A percentile compares a stretch with the other conserved stretches of the same genome.
phyloP scores from a whole-genome alignment of 2,113 vertebrate genomes.

The Mugil cephalus region DNA sequence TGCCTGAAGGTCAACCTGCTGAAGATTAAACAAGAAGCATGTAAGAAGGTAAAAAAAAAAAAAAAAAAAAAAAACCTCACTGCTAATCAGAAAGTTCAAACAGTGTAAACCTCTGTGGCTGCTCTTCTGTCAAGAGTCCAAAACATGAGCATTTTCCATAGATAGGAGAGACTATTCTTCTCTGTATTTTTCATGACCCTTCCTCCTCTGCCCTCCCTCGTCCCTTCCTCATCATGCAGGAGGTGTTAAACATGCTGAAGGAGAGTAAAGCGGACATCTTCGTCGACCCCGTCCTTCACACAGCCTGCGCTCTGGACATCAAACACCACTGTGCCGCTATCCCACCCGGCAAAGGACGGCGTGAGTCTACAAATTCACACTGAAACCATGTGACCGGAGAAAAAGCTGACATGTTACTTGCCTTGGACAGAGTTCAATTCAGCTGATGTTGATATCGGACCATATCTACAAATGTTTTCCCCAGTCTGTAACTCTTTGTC shows the following conservation, averaged over 20 bases:
- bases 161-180: background rate
- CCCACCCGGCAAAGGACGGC: slow-evolving; percentile 92
- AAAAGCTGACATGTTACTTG: no score
- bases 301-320: slow-evolving; percentile 96
- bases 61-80: no score
- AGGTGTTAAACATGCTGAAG: slow-evolving; percentile 97
- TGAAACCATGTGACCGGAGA: no score
- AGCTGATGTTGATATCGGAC: no score
- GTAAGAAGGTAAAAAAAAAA: slow-evolving; percentile 90
- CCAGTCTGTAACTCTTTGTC: no score
- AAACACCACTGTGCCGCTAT: slow-evolving; percentile 99
- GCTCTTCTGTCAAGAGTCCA: no score
- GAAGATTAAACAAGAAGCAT: slow-evolving; percentile 92
- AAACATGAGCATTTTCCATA: no score
- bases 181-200: no score
- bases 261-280: slow-evolving; percentile 99
- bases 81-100: no score
- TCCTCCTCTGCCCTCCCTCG: background rate
- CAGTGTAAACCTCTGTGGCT: no score
- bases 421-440: no score
- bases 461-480: no score
- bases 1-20: slow-evolving; percentile 97
- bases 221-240: slow-evolving; percentile 76
- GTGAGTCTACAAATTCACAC: slow-evolving; percentile 83
- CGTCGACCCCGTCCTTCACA: slow-evolving; percentile 97